Conservation (phyloP, 2,113 vertebrate genomes). For the Rousettus leschenaultii region DNA sequence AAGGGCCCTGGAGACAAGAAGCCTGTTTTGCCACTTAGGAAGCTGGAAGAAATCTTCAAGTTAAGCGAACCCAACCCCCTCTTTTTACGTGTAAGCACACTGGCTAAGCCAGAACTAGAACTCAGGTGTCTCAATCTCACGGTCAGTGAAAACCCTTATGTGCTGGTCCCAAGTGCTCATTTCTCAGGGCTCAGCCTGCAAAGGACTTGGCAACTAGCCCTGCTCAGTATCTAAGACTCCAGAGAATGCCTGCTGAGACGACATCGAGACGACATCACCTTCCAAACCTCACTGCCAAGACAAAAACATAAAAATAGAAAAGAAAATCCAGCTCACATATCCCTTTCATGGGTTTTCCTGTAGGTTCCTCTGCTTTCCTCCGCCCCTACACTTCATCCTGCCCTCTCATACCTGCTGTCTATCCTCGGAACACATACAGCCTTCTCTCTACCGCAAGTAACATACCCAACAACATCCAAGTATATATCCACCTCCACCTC, state of each 20-base stretch:
- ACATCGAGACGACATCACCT: background rate
- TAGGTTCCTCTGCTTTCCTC: background rate
- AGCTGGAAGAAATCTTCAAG: conserved; percentile 13
- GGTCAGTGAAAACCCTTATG: background rate
- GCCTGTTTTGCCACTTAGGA: conserved; percentile 63
- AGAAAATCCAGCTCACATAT: background rate
- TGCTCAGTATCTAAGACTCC: background rate
- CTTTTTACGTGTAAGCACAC: background rate
- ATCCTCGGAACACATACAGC: background rate
- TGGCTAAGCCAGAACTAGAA: background rate
- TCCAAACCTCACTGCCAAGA: background rate
- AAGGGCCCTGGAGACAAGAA: conserved; percentile 46
- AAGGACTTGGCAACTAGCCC: background rate
- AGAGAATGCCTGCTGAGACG: background rate
- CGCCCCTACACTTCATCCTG: background rate
- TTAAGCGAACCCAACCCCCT: background rate
- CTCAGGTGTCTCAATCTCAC: background rate
- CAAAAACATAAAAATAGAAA: background rate
- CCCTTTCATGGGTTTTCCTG: background rate
- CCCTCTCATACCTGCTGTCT: background rate
- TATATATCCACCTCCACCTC: background rate
- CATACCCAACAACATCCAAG: background rate
- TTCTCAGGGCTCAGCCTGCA: background rate
- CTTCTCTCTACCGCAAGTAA: background rate
- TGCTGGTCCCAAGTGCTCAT: background rate